phyloP scores from a whole-genome alignment of 2,888 invertebrate genomes.

The Agrotis clavis region DNA sequence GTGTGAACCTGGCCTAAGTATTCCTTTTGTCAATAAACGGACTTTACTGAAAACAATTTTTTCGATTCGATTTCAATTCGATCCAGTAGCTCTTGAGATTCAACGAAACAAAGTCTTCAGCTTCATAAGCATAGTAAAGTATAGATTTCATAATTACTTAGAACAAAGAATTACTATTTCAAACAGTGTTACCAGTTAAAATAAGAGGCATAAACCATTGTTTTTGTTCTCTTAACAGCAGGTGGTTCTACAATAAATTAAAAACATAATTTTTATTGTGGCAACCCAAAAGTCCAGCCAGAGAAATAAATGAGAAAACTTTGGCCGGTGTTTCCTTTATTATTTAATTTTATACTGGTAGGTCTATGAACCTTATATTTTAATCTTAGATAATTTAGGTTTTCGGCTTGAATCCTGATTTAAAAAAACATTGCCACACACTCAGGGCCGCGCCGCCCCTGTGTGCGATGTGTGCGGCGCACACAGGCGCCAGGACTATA shows the following conservation, averaged over 20 bases:
- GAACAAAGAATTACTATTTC: not conserved
- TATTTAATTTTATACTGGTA: slow-evolving; percentile 46
- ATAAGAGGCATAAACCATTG: slow-evolving; percentile 33
- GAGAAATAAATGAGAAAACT: slow-evolving; percentile 54
- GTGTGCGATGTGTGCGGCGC: too few species aligned
- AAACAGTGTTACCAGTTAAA: slow-evolving; percentile 29
- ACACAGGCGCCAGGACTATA: too few species aligned
- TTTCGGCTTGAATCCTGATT: not conserved
- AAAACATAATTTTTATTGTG: slow-evolving; percentile 55
- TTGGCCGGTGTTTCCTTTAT: slow-evolving; percentile 29
- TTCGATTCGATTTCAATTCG: too few species aligned
- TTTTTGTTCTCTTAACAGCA: slow-evolving; percentile 36
- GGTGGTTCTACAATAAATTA: slow-evolving; percentile 53
- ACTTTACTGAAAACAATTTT: too few species aligned
- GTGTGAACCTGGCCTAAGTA: too few species aligned
- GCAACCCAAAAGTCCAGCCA: slow-evolving; percentile 52
- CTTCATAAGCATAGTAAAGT: too few species aligned
- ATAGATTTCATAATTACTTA: too few species aligned
- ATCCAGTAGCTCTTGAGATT: too few species aligned
- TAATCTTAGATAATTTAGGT: slow-evolving; percentile 1
- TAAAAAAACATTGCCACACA: too few species aligned
- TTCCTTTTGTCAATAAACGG: too few species aligned
- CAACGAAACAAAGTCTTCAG: too few species aligned
- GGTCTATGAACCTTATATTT: slow-evolving; percentile 9
- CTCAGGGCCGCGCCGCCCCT: too few species aligned